A percentile compares a stretch with the other conserved stretches of the same genome.
phyloP scores from a whole-genome alignment of 2,888 invertebrate species.

The Sphecodes monilicornis region DNA sequence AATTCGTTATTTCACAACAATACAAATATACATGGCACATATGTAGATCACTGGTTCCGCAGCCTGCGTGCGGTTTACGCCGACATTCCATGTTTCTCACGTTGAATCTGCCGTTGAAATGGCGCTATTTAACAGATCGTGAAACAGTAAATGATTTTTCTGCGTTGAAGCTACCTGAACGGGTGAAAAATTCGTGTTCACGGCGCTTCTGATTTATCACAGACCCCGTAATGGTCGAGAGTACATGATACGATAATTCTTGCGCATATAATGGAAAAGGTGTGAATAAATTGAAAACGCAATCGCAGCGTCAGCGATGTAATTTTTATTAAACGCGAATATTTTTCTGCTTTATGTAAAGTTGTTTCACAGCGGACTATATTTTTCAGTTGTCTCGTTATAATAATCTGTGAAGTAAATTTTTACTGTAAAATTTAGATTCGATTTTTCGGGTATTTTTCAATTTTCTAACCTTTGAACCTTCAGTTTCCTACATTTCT shows the following conservation, averaged over 20 bases:
- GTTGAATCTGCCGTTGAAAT: slow-evolving; percentile 23
- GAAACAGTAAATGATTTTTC: slow-evolving; percentile 50
- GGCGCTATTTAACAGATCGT: slow-evolving; percentile 22
- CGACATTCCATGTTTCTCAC: slow-evolving; percentile 21
- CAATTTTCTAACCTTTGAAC: neutral
- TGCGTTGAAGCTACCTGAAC: slow-evolving; percentile 30
- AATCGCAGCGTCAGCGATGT: neutral
- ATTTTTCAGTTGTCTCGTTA: neutral
- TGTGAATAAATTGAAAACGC: neutral
- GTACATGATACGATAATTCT: slow-evolving; percentile 28
- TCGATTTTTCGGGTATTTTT: neutral
- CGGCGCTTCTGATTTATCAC: slow-evolving; percentile 4
- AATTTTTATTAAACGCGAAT: neutral
- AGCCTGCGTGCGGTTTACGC: neutral
- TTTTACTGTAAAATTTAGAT: neutral
- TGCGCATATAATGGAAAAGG: slow-evolving; percentile 3
- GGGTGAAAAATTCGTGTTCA: slow-evolving; percentile 1
- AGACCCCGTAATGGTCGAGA: neutral
- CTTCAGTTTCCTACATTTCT: neutral
- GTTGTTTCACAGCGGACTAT: neutral
- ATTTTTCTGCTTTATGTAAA: neutral
- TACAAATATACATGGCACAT: neutral
- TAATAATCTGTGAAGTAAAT: neutral
- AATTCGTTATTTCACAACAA: neutral
- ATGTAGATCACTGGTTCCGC: neutral